Evolutionary conservation across 2,797 vertebrate species (phyloP), one percentile per base, ranked within the genome.

Genomic region (Squalus acanthias): DNA sequence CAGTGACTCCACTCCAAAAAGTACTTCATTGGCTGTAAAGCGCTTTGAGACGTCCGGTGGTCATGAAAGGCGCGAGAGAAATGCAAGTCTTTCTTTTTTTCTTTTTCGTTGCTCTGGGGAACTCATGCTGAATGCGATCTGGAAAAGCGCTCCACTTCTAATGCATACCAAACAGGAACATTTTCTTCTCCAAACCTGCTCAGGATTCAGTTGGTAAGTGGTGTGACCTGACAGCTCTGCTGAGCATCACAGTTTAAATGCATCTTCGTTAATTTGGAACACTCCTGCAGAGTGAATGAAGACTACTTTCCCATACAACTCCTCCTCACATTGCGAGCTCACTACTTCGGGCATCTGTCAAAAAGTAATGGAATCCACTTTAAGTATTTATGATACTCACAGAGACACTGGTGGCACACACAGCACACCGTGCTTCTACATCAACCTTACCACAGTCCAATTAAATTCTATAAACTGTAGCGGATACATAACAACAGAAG

Each of bases 291-390:
- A 95, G 65, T 63, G 57, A 26, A 29, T 63, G 53, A 60, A 57
- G 53, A 60, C 87, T 2, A 57, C 24, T 13, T 88, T 88, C 87
- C 87, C 24, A 12, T 60, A 74, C 87, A 88, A 88, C 24, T 26
- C 39, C 22, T 50, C 46, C 87, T 57, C 87, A 29, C 50, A 26
- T 46, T 95, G n/a, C 92, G 50, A 12, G 1, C n/a, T 95, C 65
- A 70, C 33, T 0, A 50, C 67, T 70, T 69, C 92, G 70, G n/a
- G 67, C 92, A 50, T 70, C 67, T 95, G 65, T 70, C 92, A 70
- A 95, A 95, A 95, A 69, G 60, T 50, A 92, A 92, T 53, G 87
- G 53, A 57, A 69, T 13, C 92, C 39, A 65, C 92, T 70, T 91
- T 39, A 9, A 69, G 67, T 70, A 69, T 95, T 39, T 17, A 93